Conservation (phyloP, 2,113 vertebrate genomes). For the Cheirogaleus medius region DNA sequence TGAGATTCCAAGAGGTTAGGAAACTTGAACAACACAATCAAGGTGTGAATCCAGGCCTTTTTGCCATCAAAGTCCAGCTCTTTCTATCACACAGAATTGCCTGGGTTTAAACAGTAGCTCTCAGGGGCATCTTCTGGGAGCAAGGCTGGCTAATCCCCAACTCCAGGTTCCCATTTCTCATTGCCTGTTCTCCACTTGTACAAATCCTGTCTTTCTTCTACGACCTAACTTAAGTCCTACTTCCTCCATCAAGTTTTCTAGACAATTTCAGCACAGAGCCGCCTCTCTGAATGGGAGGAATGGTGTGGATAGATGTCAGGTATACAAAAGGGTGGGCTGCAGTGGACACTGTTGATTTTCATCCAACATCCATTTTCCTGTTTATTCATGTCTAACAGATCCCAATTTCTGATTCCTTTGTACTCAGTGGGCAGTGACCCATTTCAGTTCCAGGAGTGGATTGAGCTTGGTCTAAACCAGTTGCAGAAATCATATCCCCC, state of each 20-base stretch:
- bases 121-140: not conserved
- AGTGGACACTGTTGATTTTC: not conserved
- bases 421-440: not conserved
- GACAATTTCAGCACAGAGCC: not conserved
- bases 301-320: not conserved
- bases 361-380: not conserved
- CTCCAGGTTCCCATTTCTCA: not conserved
- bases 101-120: not conserved
- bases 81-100: not conserved
- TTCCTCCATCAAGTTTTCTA: not conserved
- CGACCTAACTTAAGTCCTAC: not conserved
- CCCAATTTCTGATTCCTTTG: not conserved
- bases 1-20: not conserved
- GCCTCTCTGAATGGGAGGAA: not conserved
- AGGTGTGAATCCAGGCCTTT: not conserved
- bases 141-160: not conserved
- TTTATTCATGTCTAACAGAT: not conserved
- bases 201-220: not conserved
- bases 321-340: not conserved
- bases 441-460: not conserved
- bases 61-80: not conserved
- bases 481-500: not conserved
- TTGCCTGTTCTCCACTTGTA: not conserved
- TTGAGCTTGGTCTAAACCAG: not conserved
- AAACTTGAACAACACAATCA: not conserved